A percentile compares a stretch with the other conserved stretches of the same genome.
phyloP scores from a whole-genome alignment of 2,113 vertebrate genomes.

The Synchiropus splendidus region DNA sequence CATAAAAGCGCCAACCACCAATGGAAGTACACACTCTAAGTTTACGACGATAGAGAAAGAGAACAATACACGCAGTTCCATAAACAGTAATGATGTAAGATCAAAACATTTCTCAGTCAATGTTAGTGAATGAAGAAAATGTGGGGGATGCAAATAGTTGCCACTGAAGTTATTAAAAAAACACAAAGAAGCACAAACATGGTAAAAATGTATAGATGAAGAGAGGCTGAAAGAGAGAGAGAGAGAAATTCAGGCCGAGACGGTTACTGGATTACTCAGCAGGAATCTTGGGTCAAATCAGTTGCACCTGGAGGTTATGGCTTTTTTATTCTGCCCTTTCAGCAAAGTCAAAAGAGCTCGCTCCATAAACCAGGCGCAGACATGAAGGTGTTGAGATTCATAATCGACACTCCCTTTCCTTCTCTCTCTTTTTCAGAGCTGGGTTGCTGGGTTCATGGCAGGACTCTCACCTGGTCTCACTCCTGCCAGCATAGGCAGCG shows the following conservation, averaged over 20 bases:
- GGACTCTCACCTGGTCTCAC: slow-evolving; percentile 92
- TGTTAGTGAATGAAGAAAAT: too few species aligned
- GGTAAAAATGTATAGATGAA: slow-evolving; percentile 52
- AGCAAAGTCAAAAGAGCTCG: not conserved
- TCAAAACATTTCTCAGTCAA: too few species aligned
- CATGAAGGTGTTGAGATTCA: slow-evolving; percentile 15
- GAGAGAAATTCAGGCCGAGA: slow-evolving; percentile 53
- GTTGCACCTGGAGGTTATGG: slow-evolving; percentile 28
- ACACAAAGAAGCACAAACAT: slow-evolving; percentile 44
- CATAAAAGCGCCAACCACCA: too few species aligned
- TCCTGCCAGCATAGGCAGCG: slow-evolving; percentile 93
- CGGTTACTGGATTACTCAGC: slow-evolving; percentile 42
- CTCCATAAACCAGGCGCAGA: too few species aligned
- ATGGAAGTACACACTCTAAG: too few species aligned
- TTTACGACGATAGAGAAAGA: too few species aligned
- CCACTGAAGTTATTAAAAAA: slow-evolving; percentile 49
- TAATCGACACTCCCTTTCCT: slow-evolving; percentile 49
- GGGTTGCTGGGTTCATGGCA: slow-evolving; percentile 55
- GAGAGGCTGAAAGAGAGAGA: slow-evolving; percentile 59
- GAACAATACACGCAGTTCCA: too few species aligned
- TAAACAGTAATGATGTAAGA: too few species aligned
- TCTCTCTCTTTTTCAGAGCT: slow-evolving; percentile 59
- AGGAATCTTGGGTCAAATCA: slow-evolving; percentile 50
- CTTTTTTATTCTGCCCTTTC: slow-evolving; percentile 25
- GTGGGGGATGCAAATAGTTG: slow-evolving; percentile 38